phyloP scores from a whole-genome alignment of 2,797 vertebrate species.

The Aphelocoma californica region DNA sequence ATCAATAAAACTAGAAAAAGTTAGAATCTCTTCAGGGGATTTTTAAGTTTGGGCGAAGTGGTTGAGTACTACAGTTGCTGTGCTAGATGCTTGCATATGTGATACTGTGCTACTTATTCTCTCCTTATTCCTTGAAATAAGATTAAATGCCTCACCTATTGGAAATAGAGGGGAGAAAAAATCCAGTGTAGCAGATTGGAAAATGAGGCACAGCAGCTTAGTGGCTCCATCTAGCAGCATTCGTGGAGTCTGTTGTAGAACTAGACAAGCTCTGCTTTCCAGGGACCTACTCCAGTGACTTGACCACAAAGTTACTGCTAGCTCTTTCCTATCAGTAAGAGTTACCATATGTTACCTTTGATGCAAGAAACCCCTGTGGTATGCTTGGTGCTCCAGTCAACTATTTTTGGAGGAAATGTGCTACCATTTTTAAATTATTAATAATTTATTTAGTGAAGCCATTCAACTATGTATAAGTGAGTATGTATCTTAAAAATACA shows the following conservation, averaged over 20 bases:
- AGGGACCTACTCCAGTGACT: not conserved
- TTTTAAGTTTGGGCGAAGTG: not conserved
- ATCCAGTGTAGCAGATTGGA: not conserved
- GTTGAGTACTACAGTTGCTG: not conserved
- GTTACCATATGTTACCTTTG: not conserved
- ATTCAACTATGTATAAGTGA: not conserved
- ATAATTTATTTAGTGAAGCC: not conserved
- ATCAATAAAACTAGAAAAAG: not conserved
- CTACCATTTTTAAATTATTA: not conserved
- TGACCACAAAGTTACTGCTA: not conserved
- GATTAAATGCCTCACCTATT: not conserved
- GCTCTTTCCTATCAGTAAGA: not conserved
- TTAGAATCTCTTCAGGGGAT: not conserved
- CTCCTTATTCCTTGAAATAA: not conserved
- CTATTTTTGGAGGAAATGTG: not conserved
- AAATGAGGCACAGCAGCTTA: not conserved
- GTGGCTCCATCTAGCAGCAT: not conserved
- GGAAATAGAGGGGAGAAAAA: not conserved
- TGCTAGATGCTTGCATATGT: not conserved
- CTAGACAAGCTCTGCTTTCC: not conserved
- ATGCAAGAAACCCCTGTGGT: not conserved
- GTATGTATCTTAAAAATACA: not conserved
- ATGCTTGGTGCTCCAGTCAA: not conserved
- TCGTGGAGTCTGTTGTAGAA: not conserved
- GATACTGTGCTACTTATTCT: not conserved